phyloP scores from a whole-genome alignment of 2,113 vertebrate genomes.

The Shinisaurus crocodilurus region DNA sequence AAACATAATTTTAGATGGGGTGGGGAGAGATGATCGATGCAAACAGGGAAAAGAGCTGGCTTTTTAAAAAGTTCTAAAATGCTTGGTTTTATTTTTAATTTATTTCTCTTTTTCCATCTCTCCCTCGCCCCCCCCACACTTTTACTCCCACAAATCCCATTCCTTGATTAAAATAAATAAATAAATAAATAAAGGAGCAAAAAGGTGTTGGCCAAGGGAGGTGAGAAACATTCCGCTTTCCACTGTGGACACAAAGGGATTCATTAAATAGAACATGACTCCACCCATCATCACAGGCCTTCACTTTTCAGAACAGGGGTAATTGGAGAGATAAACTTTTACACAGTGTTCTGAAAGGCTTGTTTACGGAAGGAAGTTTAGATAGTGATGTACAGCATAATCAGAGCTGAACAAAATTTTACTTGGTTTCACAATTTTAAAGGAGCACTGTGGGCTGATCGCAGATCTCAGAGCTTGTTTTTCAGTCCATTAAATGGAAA shows the following conservation, averaged over 20 bases:
- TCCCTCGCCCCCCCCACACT: background rate
- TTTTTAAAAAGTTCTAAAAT: background rate
- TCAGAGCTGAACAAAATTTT: background rate
- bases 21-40: background rate
- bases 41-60: background rate
- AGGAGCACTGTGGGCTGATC: background rate
- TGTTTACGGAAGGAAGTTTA: background rate
- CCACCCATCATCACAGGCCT: background rate
- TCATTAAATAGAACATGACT: fast-evolving
- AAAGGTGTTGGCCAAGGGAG: background rate
- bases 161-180: background rate
- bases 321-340: background rate
- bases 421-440: background rate
- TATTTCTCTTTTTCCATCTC: background rate
- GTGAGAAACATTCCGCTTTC: background rate
- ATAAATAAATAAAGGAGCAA: too few relatives aligned
- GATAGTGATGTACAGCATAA: fast-evolving
- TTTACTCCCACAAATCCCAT: too few relatives aligned
- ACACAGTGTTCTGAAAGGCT: fast-evolving
- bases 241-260: background rate
- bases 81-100: background rate
- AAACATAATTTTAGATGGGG: background rate
- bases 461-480: background rate
- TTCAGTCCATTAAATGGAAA: background rate
- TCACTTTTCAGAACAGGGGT: fast-evolving